Evolutionary conservation across 2,888 invertebrate genomes (phyloP), one percentile per base, ranked within the genome.

Genomic region (Parelbella ahira): DNA sequence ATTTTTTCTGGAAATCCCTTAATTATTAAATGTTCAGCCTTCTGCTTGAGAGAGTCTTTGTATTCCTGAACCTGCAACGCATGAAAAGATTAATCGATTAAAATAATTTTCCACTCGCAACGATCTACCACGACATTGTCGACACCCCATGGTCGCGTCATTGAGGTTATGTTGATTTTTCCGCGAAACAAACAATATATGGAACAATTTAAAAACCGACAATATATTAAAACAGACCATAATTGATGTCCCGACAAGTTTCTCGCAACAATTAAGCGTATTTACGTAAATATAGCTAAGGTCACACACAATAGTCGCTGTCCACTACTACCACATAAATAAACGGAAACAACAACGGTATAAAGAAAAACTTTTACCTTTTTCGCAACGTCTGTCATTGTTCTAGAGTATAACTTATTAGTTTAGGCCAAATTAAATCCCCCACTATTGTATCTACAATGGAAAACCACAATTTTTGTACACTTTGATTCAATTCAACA

Each of bases 1-100:
- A 98, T 97, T 78, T 97, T 97, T 66, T 95, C 94, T 4, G 98
- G 98, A 77, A 98, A 97, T 30, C 94, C 95, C 77, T 93, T 94
- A 46, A 96, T 89, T 45, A 98, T 93, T 47, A 98, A 87, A 54
- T 93, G 92, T 71, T 98, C 98, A 5, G 96, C 97, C 88, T 96
- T 95, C 53, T 90, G 90, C 79, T 96, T 96, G 49, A 96, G 88
- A 47, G 93, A 92, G 67, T 96, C 95, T 87, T 96, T 97, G 83
- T 96, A 97, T 60, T 95, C 95, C 80, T 95, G 93, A 57, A 96
- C 95, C 96, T 95, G 83, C 42, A 60, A 61, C 37, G 21, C 38
- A 45, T 43, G 43, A 43, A 28, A 43, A 28, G 20, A 36, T 33
- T 45, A 42, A 42, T 42, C 42, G 42, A 43, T 43, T 43, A 36